These are phyloP conservation scores for Ophonus ardosiacus DNA, from an alignment of 2,888 invertebrate genomes.

Conservation along the genomic window DNA sequence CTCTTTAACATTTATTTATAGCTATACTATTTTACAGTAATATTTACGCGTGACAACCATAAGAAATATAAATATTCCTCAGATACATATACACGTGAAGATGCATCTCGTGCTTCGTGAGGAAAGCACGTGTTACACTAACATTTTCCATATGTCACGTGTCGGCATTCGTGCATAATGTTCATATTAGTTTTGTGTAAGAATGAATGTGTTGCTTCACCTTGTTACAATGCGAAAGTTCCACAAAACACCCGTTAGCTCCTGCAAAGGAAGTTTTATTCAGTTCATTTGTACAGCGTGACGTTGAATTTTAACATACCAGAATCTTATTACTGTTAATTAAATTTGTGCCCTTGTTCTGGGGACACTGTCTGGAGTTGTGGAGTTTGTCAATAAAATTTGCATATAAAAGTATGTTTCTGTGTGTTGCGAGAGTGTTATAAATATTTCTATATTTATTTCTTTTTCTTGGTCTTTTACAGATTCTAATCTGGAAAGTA, in stretches of 20 bases:
- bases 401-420: background rate
- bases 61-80: background rate
- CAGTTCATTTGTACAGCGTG: background rate
- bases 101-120: background rate
- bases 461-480: no score
- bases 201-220: background rate
- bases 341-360: background rate
- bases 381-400: background rate
- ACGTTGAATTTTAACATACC: background rate
- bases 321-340: background rate
- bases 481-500: no score
- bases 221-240: constrained; percentile 14
- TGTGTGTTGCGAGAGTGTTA: background rate
- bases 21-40: background rate
- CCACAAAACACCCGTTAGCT: constrained; percentile 1
- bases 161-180: constrained; percentile 3
- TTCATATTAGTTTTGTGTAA: background rate
- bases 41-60: background rate
- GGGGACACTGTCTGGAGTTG: background rate
- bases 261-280: background rate
- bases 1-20: background rate
- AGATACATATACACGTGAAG: constrained; percentile 6
- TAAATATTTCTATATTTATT: background rate
- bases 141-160: constrained; percentile 34
- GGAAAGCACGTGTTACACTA: background rate